Evolutionary conservation across 2,888 invertebrate genomes (phyloP), one percentile per base, ranked within the genome.

Genomic region (Morpho achilles): DNA sequence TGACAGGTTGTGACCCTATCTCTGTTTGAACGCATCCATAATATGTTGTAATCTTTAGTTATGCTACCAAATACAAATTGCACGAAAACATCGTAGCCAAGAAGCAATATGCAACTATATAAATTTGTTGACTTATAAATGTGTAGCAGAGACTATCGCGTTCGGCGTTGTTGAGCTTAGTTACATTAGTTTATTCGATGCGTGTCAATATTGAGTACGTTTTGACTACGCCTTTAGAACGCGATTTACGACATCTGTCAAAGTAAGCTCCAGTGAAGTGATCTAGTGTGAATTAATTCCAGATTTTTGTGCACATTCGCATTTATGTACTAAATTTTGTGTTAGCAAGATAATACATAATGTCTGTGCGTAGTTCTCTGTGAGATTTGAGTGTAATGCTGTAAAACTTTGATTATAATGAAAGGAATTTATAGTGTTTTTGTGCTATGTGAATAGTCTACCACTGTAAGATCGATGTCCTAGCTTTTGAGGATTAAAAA

Each of bases 191-290:
- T 76, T 79, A 74, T 69, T 75, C 79, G 75, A 77, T 76, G 76
- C 76, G 75, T 78, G 84, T 77, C 75, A 73, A 72, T 76, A 76
- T 76, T 72, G 69, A 72, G 73, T 82, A 80, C 79, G 81, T 80
- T 79, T 61, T 45, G 45, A 53, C 71, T 74, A 64, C 65, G 69
- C 69, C 73, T 76, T 75, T 73, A 72, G 74, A 79, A 79, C 77
- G 80, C 79, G 75, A 76, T 73, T 73, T 67, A 80, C 81, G 80
- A 82, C 80, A 83, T 79, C 84, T 86, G 86, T 85, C 84, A 86
- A 80, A 79, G 65, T 75, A 75, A 71, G 45, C 56, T 58, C 57
- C 47, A 49, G 59, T 53, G 53, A 58, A 58, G 59, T 47, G 54
- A 52, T 46, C 50, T 23, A 56, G 49, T 74, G 72, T 46, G 41